Evolutionary conservation across 2,888 invertebrate genomes (phyloP), one percentile per base, ranked within the genome.

Genomic region (Brenthis daphne): DNA sequence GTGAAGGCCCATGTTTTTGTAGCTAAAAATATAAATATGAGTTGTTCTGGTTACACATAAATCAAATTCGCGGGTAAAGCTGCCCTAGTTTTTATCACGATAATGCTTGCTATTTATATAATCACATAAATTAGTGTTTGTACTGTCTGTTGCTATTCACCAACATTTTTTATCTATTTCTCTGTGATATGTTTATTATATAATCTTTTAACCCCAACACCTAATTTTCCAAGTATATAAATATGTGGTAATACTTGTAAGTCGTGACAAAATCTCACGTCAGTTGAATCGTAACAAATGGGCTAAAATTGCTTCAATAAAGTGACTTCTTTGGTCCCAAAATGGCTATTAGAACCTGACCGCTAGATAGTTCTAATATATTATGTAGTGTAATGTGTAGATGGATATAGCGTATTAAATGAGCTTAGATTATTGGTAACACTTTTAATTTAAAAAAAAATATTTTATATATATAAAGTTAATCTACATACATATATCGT

Each of bases 291-390:
- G 68, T 83, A 83, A 84, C 80, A 82, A 84, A 85, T 84, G 84
- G 83, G 76, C 76, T 81, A 80, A 82, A 88, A 88, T 88, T 85
- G 86, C 81, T 77, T 80, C 85, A 85, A 88, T 88, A 88, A 88
- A 87, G 83, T 81, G 83, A 85, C 85, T 87, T 85, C 85, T 81
- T 82, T 80, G 84, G 86, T 88, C 88, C 87, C 89, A 80, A 82
- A 86, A 86, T 85, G 84, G 84, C 88, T 85, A 88, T 90, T 90
- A 89, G 83, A 85, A 83, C 80, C 79, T 85, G 87, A 86, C 89
- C 88, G 82, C 83, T 75, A 77, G 76, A 74, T 67, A 72, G 72
- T 67, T 72, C 77, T 79, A 85, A 88, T 89, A 50, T 48, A 50
- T 48, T 48, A 60, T 87, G 37, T 43, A 43, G 8, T 11, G 8